Evolutionary conservation across 2,797 vertebrate species (phyloP).

Genomic region (Tokudaia tokunoshimensis): DNA sequence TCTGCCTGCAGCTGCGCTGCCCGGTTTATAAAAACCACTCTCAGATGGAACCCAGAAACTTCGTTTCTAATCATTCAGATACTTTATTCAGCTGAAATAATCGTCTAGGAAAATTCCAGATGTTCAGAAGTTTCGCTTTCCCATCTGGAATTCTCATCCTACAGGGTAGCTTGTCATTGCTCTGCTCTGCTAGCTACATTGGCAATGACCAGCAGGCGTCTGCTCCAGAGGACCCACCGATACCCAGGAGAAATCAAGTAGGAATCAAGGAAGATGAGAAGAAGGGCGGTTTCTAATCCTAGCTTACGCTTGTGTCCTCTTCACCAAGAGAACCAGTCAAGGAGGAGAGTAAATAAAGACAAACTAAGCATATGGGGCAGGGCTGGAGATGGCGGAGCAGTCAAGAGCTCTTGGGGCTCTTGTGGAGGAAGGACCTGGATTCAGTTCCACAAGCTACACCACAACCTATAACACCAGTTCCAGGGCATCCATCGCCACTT

Average conservation of each 20-base stretch:
- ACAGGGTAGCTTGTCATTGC: not conserved
- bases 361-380: not conserved
- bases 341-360: not conserved
- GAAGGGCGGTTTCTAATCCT: not conserved
- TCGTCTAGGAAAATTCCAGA: constrained; percentile 47
- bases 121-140: constrained; percentile 6
- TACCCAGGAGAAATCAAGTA: not conserved
- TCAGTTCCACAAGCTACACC: not conserved
- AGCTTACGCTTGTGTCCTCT: not conserved
- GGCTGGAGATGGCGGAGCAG: not conserved
- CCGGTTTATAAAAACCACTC: not conserved
- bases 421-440: not conserved
- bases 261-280: constrained; percentile 4
- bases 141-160: not conserved
- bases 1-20: no score
- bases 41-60: constrained; percentile 21
- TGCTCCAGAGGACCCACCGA: not conserved
- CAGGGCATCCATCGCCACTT: not conserved
- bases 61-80: constrained; percentile 10
- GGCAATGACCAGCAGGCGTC: not conserved
- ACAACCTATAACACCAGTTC: not conserved
- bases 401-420: not conserved
- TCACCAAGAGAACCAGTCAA: constrained; percentile 5
- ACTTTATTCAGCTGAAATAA: constrained; percentile 29
- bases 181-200: not conserved